Conservation (phyloP, 2,888 invertebrate genomes). For the Anodontia alba region DNA sequence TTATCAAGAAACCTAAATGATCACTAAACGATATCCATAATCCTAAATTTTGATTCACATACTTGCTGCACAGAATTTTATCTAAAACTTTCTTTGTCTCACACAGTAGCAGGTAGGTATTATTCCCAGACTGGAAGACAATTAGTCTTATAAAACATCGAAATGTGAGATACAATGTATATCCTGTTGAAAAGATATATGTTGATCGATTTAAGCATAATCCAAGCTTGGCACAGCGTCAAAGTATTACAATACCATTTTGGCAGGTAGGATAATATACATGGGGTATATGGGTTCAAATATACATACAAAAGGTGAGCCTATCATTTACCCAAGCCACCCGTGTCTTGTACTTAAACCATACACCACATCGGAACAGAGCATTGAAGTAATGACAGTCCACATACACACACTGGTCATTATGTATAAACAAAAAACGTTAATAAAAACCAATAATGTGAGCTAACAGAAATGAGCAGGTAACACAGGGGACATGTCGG, state of each 20-base stretch:
- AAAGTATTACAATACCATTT: slow-evolving; percentile 14
- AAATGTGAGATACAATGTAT: slow-evolving; percentile 13
- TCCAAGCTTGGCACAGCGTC: slow-evolving; percentile 9
- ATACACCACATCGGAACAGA: not conserved
- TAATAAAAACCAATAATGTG: slow-evolving; percentile 5
- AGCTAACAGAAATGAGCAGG: not conserved
- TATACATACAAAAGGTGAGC: slow-evolving; percentile 14
- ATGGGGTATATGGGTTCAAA: slow-evolving; percentile 14
- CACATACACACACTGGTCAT: not conserved
- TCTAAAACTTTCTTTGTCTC: not conserved
- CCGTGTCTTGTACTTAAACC: slow-evolving; percentile 5
- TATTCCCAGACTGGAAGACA: not conserved
- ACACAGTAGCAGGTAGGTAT: not conserved
- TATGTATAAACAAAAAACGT: slow-evolving; percentile 5
- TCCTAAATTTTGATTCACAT: not conserved
- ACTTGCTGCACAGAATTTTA: not conserved
- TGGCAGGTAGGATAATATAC: slow-evolving; percentile 12
- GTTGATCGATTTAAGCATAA: slow-evolving; percentile 17
- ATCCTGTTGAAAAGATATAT: slow-evolving; percentile 10
- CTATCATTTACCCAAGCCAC: not conserved
- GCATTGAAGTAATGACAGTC: not conserved
- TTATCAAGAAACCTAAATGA: too few species aligned
- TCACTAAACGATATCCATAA: not conserved
- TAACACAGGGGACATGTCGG: not conserved
- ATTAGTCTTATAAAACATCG: slow-evolving; percentile 2